Percentiles rank a stretch among this genome's conserved stretches.
These are phyloP conservation scores for Metellina segmentata DNA, from an alignment of 2,888 invertebrate genomes.

Conservation along the genomic window DNA sequence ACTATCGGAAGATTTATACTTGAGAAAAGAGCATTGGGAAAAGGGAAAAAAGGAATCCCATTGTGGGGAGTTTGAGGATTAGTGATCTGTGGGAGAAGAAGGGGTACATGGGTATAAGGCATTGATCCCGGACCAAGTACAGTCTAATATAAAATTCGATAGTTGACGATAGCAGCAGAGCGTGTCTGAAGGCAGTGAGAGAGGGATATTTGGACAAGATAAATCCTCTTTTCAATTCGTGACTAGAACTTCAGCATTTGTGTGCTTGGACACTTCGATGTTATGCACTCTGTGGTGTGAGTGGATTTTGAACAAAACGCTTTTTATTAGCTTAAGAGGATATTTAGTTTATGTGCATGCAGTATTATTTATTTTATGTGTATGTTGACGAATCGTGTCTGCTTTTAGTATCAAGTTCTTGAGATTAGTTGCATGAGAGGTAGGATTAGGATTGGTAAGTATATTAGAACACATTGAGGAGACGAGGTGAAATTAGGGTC, in stretches of 20 bases:
- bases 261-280: slow-evolving; percentile 2
- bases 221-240: background rate
- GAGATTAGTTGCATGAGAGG: no score
- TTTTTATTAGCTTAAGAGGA: no score
- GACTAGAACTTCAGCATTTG: background rate
- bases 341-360: no score
- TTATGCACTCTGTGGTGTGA: slow-evolving; percentile 3
- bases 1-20: slow-evolving; percentile 69
- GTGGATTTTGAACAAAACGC: background rate
- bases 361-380: no score
- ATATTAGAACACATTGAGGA: no score
- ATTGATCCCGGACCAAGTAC: slow-evolving; percentile 1
- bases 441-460: no score
- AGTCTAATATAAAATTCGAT: slow-evolving; percentile 21
- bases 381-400: no score
- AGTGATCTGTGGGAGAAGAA: slow-evolving; percentile 49
- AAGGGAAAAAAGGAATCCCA: slow-evolving; percentile 40
- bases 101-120: slow-evolving; percentile 31
- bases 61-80: slow-evolving; percentile 54
- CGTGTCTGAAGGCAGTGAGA: slow-evolving; percentile 20
- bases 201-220: slow-evolving; percentile 32
- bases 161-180: background rate
- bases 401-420: no score
- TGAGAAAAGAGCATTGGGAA: slow-evolving; percentile 51
- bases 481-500: no score